These are phyloP conservation scores for Hyperopisus bebe DNA, from an alignment of 2,113 vertebrate species.

Conservation along the genomic window DNA sequence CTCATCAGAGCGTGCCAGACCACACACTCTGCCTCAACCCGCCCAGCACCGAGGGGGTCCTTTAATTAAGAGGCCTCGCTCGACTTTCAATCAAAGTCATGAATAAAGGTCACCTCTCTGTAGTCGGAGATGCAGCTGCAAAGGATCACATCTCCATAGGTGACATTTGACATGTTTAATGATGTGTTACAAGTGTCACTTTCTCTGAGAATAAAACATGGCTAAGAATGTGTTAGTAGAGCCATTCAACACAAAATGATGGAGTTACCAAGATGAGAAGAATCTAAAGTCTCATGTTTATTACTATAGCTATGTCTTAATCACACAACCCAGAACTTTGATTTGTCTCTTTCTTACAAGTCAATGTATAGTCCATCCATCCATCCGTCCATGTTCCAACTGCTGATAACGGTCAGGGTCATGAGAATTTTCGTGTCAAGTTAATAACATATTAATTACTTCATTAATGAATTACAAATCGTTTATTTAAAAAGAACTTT, in stretches of 20 bases:
- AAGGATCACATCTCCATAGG: not conserved
- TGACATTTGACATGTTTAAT: not conserved
- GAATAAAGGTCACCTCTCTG: not conserved
- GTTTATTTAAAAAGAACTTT: not conserved
- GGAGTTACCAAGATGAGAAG: not conserved
- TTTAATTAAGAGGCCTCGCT: slow-evolving; percentile 3
- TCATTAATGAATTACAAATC: not conserved
- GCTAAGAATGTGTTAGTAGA: not conserved
- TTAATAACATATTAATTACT: not conserved
- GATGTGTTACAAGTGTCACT: not conserved
- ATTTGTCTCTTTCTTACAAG: not conserved
- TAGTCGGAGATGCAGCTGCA: not conserved
- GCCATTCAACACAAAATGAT: not conserved
- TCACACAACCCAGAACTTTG: not conserved
- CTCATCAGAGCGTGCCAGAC: not conserved
- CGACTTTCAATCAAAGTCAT: not conserved
- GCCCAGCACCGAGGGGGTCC: not conserved
- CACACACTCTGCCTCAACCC: not conserved
- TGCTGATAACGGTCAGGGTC: not conserved
- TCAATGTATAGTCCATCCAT: not conserved
- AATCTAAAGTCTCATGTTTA: not conserved
- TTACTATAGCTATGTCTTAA: not conserved
- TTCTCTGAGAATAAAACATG: not conserved
- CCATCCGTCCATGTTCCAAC: not conserved
- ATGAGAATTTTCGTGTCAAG: not conserved